Base-by-base conservation (phyloP, 2,888 invertebrate genomes). In the Tubulanus polymorphus region DNA sequence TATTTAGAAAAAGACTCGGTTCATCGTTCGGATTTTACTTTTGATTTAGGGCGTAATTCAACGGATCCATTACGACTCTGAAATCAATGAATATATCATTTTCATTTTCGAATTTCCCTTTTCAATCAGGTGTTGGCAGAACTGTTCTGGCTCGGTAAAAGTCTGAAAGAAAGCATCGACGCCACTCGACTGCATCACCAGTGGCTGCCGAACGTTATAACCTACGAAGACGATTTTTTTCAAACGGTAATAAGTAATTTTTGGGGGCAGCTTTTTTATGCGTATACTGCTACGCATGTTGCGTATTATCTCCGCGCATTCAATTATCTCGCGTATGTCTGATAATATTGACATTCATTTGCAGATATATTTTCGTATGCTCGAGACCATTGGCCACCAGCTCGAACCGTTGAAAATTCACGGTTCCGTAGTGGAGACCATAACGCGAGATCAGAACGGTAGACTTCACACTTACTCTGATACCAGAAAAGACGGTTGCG, bases 111-210 rank as follows among this genome's bases (percentile, higher is more conserved):
- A n/a, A n/a, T n/a, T n/a, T n/a, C n/a, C n/a, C n/a, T n/a, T n/a
- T n/a, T n/a, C n/a, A n/a, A n/a, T n/a, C n/a, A 90, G 89, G 86
- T 87, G 10, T 82, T 87, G 45, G 84, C 86, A 62, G 74, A 92
- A 20, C 90, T 89, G 87, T 86, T 91, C 73, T 20, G n/a, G 48
- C 27, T 48, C n/a, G 85, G 82, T 2, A 84, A 89, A 67, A 83
- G 85, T 15, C 84, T 93, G 53, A 89, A 91, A 72, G 83, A 88
- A 72, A 89, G 91, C 0, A 85, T 91, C 1, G 91, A 92, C 72
- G 85, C 86, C 0, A 83, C 88, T 1, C 83, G 92, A 63, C 80
- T 93, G 52, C 93, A 93, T 75, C 91, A 93, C 75, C 93, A 93
- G 75, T 81, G 91, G 37, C 84, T 85, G 60, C 92, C 93, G 0